A percentile compares a stretch with the other conserved stretches of the same genome.
phyloP scores from a whole-genome alignment of 2,113 vertebrate species.

The Spermophilus dauricus region DNA sequence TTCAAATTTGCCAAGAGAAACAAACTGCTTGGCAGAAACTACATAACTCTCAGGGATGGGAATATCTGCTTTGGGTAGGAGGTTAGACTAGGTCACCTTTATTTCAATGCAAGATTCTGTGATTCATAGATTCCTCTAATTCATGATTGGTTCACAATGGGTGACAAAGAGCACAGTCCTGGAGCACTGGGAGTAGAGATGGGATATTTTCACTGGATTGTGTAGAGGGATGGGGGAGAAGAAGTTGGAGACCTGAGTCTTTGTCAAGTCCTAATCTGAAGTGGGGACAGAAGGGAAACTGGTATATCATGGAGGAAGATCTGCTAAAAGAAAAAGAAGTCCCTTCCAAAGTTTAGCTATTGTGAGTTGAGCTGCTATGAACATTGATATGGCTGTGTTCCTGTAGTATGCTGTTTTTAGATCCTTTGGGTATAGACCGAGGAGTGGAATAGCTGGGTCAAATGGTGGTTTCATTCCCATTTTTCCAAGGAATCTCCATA shows the following conservation, averaged over 20 bases:
- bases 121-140: not conserved
- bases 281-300: not conserved
- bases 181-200: not conserved
- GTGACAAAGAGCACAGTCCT: not conserved
- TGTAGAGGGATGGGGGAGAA: not conserved
- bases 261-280: not conserved
- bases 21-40: not conserved
- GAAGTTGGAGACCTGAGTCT: not conserved
- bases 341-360: no score
- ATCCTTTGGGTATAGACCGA: no score
- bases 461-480: no score
- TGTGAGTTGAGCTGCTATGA: no score
- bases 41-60: not conserved
- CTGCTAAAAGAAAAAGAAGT: not conserved
- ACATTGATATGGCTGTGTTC: no score
- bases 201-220: not conserved
- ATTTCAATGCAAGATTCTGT: not conserved
- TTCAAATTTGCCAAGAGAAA: constrained; percentile 42
- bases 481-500: no score
- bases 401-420: no score
- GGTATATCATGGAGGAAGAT: not conserved
- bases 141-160: not conserved
- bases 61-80: not conserved
- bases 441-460: no score
- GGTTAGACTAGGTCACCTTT: not conserved